A percentile compares a stretch with the other conserved stretches of the same genome.
phyloP scores from a whole-genome alignment of 2,797 vertebrate genomes.

The Xenentodon cancila region DNA sequence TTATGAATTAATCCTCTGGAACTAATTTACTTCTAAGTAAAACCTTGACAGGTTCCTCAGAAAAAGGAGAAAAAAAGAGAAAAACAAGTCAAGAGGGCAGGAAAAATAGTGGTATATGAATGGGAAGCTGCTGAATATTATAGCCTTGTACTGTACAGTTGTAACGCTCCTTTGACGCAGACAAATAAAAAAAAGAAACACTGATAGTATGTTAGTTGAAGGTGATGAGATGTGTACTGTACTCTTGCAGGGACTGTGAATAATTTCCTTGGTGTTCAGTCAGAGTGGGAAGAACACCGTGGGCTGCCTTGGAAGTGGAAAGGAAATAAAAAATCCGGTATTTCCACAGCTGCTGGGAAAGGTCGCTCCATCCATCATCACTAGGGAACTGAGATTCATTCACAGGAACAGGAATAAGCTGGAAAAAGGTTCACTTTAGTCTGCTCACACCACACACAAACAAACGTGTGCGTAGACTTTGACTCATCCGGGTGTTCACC shows the following conservation, averaged over 20 bases:
- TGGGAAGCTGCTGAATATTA: background rate
- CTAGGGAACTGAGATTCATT: conserved; percentile 16
- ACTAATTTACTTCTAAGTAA: conserved; percentile 40
- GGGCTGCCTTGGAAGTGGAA: conserved; percentile 3
- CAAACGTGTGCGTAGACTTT: background rate
- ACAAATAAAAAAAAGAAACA: background rate
- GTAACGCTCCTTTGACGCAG: background rate
- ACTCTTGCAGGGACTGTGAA: background rate
- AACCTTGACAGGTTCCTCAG: conserved; percentile 13
- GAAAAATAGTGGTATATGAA: conserved; percentile 4
- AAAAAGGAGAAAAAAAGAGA: background rate
- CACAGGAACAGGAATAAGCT: conserved; percentile 28
- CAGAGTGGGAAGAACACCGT: background rate
- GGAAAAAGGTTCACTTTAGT: conserved; percentile 50
- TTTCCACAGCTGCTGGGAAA: conserved; percentile 33
- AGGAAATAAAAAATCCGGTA: conserved; percentile 23
- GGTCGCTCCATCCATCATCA: conserved; percentile 31
- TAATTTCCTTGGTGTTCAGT: conserved; percentile 27
- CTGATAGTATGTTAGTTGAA: background rate
- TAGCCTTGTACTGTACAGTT: background rate
- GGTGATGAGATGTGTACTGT: background rate
- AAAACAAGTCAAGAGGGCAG: background rate
- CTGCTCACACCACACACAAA: conserved; percentile 20
- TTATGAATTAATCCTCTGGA: conserved; percentile 5
- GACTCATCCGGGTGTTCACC: conserved; percentile 24